Evolutionary conservation across 2,888 invertebrate species (phyloP), one percentile per base, ranked within the genome.

Genomic region (Coecobrya sp.): DNA sequence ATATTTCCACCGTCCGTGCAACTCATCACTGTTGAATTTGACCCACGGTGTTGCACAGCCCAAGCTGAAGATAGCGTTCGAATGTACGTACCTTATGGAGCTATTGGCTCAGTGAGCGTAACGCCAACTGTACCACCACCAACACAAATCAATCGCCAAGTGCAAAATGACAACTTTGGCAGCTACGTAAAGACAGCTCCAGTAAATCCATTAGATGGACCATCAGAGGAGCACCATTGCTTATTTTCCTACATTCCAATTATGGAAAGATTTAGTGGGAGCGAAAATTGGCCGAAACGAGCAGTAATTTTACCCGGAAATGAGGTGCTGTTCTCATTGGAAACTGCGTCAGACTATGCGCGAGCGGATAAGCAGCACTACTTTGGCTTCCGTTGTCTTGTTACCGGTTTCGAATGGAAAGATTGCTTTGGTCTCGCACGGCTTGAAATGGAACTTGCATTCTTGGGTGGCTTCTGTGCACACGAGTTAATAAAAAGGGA

Each of bases 11-110:
- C 97, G 1, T 97, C 97, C 94, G 98, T 99, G 0, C 97, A 98
- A 94, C 99, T 99, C 98, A 96, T 99, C 95, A 98, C 98, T 16
- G 96, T 99, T 5, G 99, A 99, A 96, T 99, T 99, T 96, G 99
- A 99, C 95, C 97, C 98, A 0, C 97, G 98, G 93, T 99, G 99
- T 96, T 97, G 98, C 85, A 99, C 99, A 0, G 98, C 98, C 0
- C 99, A 99, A 96, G 97, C 98, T 0, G 99, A 99, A 96, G 99
- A 99, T 96, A 97, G 97, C 19, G 95, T 97, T 0, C 96, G 96
- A 95, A 95, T 97, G 65, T 96, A 96, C 95, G 95, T 96, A 65
- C 96, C 96, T 22, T 94, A 93, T 27, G 94, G 93, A 42, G 91
- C 93, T 36, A 92, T 92, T 11, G 62, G 79, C 13, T 19, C 91